Evolutionary conservation across 1,140 invertebrate species (phyloP), one percentile per base, ranked within the genome.

Genomic region (Drosophila pachea): DNA sequence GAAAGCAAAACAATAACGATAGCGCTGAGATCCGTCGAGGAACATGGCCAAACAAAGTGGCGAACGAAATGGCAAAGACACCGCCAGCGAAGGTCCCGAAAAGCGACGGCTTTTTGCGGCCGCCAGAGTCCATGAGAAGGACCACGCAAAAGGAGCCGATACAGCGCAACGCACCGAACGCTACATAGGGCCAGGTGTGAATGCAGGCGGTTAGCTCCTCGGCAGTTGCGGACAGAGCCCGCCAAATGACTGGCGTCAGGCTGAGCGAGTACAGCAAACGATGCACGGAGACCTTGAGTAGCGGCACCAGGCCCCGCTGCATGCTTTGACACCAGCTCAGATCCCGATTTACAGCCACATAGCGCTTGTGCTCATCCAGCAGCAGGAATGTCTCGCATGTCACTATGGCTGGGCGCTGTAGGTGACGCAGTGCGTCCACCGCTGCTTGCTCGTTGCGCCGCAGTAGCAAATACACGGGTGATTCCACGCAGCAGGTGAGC

Each of bases 351-450:
- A 50, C 45, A 4, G 69, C 65, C 36, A 88, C 72, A 53, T 88
- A 88, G 7, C 61, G 62, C 22, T 88, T 88, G 42, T 88, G 87
- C 40, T 88, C 87, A 40, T 86, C 81, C 54, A 88, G 55, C 43
- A 72, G 61, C 35, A 87, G 61, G 9, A 86, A 86, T 0, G 87
- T 87, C 38, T 88, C 87, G 29, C 75, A 70, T 1, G 87, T 88
- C 7, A 88, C 77, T 55, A 78, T 73, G 11, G 69, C 79, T 0
- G 87, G 87, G 0, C 77, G 67, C 9, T 88, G 87, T 7, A 88
- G 56, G 42, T 81, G 77, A 4, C 83, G 63, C 48, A 88, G 38
- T 0, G 75, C 60, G 32, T 66, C 71, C 16, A 88, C 66, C 0
- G 87, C 83, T 6, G 53, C 47, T 14, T 76, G 75, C 31, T 88